Evolutionary conservation across 2,113 vertebrate species (phyloP).

Genomic region (Oncorhynchus masou): DNA sequence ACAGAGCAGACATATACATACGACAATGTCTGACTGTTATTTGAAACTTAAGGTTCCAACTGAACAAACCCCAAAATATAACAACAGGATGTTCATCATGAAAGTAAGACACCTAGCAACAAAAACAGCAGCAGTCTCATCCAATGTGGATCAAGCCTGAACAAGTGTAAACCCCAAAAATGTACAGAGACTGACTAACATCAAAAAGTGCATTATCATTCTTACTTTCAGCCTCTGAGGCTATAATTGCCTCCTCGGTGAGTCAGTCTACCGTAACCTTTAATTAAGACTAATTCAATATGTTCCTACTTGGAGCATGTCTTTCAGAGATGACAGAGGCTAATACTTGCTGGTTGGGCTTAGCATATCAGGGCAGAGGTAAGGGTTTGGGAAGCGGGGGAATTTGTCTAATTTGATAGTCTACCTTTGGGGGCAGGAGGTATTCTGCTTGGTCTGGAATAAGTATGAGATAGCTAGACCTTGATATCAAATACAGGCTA

Average conservation of each 20-base stretch:
- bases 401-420: too few species aligned
- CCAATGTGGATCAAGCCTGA: conserved; percentile 33
- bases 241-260: conserved; percentile 17
- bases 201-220: conserved; percentile 40
- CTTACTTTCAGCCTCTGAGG: conserved; percentile 12
- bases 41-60: too few species aligned
- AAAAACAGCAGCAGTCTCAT: conserved; percentile 3
- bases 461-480: too few species aligned
- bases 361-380: not conserved
- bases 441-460: too few species aligned
- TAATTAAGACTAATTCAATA: conserved; percentile 20
- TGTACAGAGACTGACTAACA: conserved; percentile 30
- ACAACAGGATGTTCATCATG: not conserved
- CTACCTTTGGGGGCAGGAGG: too few species aligned
- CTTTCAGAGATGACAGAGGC: not conserved
- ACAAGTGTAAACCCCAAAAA: conserved; percentile 50
- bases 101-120: conserved; percentile 1
- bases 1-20: too few species aligned
- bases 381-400: not conserved
- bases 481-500: too few species aligned
- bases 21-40: too few species aligned
- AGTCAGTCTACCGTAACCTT: conserved; percentile 37
- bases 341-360: too few species aligned
- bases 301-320: conserved; percentile 16
- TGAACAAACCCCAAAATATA: not conserved